Evolutionary conservation across 2,113 vertebrate species (phyloP).

Genomic region (Colossoma macropomum): DNA sequence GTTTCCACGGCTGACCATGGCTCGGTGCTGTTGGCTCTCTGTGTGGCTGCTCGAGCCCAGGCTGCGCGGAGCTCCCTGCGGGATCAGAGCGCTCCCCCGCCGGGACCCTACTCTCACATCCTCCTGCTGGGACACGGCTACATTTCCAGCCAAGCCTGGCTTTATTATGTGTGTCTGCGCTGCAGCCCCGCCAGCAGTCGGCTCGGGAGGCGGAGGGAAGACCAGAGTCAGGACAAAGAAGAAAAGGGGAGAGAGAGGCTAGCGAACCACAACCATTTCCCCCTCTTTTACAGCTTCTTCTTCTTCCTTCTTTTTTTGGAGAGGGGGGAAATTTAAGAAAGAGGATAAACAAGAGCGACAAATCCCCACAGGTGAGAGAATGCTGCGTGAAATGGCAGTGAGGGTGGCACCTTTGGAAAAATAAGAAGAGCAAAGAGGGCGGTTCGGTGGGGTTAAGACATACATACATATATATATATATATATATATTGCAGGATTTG

Average conservation of each 20-base stretch:
- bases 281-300: conserved; percentile 63
- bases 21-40: conserved; percentile 93
- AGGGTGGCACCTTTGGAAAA: conserved; percentile 79
- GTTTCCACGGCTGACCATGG: conserved; percentile 87
- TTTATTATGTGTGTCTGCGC: conserved; percentile 99
- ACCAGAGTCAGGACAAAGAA: conserved; percentile 99
- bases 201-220: conserved; percentile 92
- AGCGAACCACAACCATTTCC: conserved; percentile 73
- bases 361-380: conserved; percentile 80
- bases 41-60: conserved; percentile 85
- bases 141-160: conserved; percentile 99
- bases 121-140: conserved; percentile 99
- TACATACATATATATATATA: too few species aligned
- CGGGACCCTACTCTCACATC: conserved; percentile 99
- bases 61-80: conserved; percentile 99
- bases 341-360: conserved; percentile 64
- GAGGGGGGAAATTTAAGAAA: conserved; percentile 62
- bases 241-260: conserved; percentile 94
- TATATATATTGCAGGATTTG: conserved; percentile 53
- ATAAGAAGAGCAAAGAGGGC: conserved; percentile 80
- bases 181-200: conserved; percentile 98
- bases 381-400: conserved; percentile 76
- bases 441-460: conserved; percentile 53
- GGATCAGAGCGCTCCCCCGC: conserved; percentile 99
- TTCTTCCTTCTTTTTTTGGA: conserved; percentile 50